Evolutionary conservation across 2,888 invertebrate species (phyloP).

Genomic region (Synanthedon tipuliformis): DNA sequence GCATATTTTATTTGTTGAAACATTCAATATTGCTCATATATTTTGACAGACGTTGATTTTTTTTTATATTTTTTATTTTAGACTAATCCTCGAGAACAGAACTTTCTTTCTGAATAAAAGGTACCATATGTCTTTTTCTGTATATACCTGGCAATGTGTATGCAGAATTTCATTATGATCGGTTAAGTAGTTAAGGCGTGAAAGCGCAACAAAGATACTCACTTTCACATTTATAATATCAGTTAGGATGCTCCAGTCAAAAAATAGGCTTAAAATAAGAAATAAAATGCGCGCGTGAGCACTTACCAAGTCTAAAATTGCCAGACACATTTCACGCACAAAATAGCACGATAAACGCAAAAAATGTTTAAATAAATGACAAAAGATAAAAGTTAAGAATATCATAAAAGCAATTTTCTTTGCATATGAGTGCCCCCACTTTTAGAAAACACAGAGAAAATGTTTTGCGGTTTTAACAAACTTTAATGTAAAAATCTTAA

Average conservation of each 20-base stretch:
- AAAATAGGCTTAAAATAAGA: neutral
- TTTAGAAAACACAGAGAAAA: neutral
- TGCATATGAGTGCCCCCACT: slow-evolving; percentile 18
- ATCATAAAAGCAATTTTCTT: slow-evolving; percentile 29
- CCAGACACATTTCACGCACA: slow-evolving; percentile 5
- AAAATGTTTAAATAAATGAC: slow-evolving; percentile 23
- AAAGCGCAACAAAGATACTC: neutral
- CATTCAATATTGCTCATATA: too few species aligned
- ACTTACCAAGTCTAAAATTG: neutral
- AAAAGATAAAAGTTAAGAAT: slow-evolving; percentile 27
- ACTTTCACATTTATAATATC: neutral
- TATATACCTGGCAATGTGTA: neutral
- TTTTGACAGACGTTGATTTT: too few species aligned
- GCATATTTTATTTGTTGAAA: too few species aligned
- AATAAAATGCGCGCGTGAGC: neutral
- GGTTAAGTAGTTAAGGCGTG: neutral
- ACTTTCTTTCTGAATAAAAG: too few species aligned
- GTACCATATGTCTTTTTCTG: too few species aligned
- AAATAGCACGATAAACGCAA: slow-evolving; percentile 9
- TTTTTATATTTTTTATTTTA: too few species aligned
- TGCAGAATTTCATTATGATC: neutral
- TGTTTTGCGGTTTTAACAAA: neutral
- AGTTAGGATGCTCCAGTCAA: neutral
- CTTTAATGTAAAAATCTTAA: too few species aligned
- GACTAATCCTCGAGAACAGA: too few species aligned